Evolutionary conservation across 2,797 vertebrate species (phyloP), one percentile per base, ranked within the genome.

Genomic region (Silurus aristotelis): DNA sequence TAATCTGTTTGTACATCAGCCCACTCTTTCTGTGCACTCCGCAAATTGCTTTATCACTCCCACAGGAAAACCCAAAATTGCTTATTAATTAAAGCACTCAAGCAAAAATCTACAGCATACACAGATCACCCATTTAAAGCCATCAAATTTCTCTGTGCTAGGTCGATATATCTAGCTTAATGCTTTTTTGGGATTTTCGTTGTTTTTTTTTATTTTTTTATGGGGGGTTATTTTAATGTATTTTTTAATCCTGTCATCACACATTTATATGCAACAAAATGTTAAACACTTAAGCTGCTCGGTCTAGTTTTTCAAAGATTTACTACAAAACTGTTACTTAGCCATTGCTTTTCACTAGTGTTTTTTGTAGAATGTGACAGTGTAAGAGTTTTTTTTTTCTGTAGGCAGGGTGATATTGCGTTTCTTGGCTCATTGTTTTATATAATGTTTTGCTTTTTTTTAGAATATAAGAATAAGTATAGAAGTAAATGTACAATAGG

Each of bases 41-140:
- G 9, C 84, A 80, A 67, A 82, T 85, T 85, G 79, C 71, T 85
- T 81, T 82, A 82, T 86, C 72, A 77, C 84, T 82, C 84, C 84
- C 71, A 86, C 72, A 68, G 80, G 84, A 86, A 86, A 76, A 63
- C 60, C 48, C 63, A 67, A 68, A 82, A 86, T 77, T 86, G 72
- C 85, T 82, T 85, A 85, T 75, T 86, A 83, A 86, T 86, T 86
- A 86, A 83, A 82, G 80, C 38, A 76, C 70, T 82, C 71, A 17
- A 67, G 52, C 79, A 85, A 82, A 85, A 76, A 82, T 85, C 15
- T 48, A 63, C 66, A 66, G 58, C 76, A 66, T 27, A 68, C 76
- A 72, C 67, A 58, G 82, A 83, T 86, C 85, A 87, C 20, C 60
- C 68, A 58, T 63, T 87, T 84, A 87, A 80, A 56, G 76, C 60